Evolutionary conservation across 2,888 invertebrate species (phyloP), one percentile per base, ranked within the genome.

Genomic region (Baronia brevicornis): DNA sequence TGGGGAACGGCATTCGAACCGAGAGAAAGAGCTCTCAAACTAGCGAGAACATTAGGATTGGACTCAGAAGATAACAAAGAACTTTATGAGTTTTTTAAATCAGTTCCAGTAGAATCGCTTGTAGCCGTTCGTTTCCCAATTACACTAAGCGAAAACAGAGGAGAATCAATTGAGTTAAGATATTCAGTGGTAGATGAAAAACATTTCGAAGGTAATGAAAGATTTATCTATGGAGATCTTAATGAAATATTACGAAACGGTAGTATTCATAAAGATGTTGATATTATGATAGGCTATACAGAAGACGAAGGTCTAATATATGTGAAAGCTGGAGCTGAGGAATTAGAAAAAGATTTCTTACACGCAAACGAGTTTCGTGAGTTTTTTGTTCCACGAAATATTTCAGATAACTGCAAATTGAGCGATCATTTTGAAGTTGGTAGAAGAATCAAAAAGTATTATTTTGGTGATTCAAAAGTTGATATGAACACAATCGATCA

Each of bases 261-360:
- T n/a, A 66, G 66, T 3, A 71, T 72, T 7, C 68, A 87, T 18
- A 52, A 61, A 25, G 63, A 48, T n/a, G 74, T 90, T 1, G 91
- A 92, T 0, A 85, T 91, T 60, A 88, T 93, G 59, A 75, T 88
- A 8, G 93, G 93, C 4, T 61, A 89, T 3, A 91, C 88, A 8
- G 82, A 86, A 1, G 87, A 90, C 23, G 93, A 93, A 70, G 92
- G 92, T 7, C 7, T 59, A 0, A 20, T 58, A 14, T 13, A 19
- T 3, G 23, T 51, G 3, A 33, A 28, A 9, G 9, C 34, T 0
- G 34, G 33, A 18, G 8, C 29, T n/a, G n/a, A n/a, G n/a, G n/a
- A n/a, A 3, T n/a, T 39, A 13, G 28, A 46, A 13, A 40, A 35
- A n/a, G 38, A 44, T 19, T 19, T 54, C 3, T 8, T 27, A 4